phyloP scores from a whole-genome alignment of 1,140 invertebrate genomes.

The Archegozetes longisetosus region DNA sequence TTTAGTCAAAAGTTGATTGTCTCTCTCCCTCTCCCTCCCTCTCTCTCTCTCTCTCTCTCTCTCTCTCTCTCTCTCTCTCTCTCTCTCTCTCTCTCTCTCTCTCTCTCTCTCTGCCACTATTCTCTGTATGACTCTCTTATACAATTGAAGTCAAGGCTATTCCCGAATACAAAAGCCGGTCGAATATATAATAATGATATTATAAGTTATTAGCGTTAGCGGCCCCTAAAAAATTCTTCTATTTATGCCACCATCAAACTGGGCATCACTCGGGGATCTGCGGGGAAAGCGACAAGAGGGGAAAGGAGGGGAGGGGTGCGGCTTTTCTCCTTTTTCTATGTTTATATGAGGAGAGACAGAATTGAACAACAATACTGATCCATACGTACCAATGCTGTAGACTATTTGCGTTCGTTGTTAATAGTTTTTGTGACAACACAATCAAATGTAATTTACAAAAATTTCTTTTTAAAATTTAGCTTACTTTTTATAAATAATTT shows the following conservation, averaged over 20 bases:
- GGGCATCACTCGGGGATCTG: not conserved
- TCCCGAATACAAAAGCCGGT: not conserved
- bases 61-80: constrained; percentile 9
- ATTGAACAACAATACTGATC: too few relatives aligned
- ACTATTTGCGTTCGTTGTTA: not conserved
- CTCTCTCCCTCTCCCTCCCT: constrained; percentile 3
- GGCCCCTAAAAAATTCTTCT: not conserved
- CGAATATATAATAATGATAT: not conserved
- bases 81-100: constrained; percentile 5
- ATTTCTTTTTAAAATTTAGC: too few relatives aligned
- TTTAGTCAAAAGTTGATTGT: not conserved
- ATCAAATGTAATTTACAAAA: too few relatives aligned
- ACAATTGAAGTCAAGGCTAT: not conserved
- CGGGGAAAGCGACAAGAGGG: not conserved
- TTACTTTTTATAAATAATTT: too few relatives aligned
- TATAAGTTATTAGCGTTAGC: not conserved
- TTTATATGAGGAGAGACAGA: too few relatives aligned
- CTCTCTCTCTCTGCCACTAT: not conserved
- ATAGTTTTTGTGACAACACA: too few relatives aligned
- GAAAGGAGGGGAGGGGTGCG: not conserved
- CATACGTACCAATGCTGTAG: not conserved
- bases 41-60: constrained; percentile 4
- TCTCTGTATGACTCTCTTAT: not conserved
- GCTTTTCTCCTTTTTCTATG: too few relatives aligned
- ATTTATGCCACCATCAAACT: not conserved